Conservation (phyloP, 2,113 vertebrate genomes). For the Orthonyx spaldingii region DNA sequence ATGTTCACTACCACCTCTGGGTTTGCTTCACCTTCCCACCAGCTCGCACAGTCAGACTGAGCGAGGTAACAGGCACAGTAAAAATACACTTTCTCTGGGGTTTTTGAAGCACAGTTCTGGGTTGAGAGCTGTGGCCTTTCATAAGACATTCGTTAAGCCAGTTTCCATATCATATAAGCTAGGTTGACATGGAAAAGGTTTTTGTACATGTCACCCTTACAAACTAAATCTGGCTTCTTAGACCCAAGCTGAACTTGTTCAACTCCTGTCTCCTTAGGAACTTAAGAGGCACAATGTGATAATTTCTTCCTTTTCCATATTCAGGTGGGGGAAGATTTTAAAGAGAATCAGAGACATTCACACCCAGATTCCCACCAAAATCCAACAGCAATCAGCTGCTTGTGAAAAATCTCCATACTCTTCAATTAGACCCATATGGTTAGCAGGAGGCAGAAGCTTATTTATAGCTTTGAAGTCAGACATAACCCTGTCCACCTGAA, state of each 20-base stretch:
- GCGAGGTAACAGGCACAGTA: neutral
- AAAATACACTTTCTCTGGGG: neutral
- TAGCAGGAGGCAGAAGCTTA: neutral
- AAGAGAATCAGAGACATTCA: neutral
- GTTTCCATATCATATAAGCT: neutral
- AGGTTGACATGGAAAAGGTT: neutral
- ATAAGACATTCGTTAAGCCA: neutral
- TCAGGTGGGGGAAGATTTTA: neutral
- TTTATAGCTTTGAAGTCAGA: constrained; percentile 5
- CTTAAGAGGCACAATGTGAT: neutral
- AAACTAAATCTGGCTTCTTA: neutral
- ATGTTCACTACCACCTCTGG: neutral
- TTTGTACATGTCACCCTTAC: neutral
- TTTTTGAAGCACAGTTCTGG: neutral
- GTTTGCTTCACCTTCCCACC: neutral
- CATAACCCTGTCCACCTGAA: neutral
- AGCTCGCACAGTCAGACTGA: neutral
- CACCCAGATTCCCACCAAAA: neutral
- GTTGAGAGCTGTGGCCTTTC: neutral
- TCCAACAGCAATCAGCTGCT: neutral
- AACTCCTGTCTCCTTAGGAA: neutral
- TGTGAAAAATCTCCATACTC: neutral
- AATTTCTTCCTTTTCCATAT: neutral
- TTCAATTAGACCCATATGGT: neutral
- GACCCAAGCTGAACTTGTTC: neutral